These are phyloP conservation scores for Cyanistes caeruleus DNA, from an alignment of 2,113 vertebrate genomes.

Conservation along the genomic window DNA sequence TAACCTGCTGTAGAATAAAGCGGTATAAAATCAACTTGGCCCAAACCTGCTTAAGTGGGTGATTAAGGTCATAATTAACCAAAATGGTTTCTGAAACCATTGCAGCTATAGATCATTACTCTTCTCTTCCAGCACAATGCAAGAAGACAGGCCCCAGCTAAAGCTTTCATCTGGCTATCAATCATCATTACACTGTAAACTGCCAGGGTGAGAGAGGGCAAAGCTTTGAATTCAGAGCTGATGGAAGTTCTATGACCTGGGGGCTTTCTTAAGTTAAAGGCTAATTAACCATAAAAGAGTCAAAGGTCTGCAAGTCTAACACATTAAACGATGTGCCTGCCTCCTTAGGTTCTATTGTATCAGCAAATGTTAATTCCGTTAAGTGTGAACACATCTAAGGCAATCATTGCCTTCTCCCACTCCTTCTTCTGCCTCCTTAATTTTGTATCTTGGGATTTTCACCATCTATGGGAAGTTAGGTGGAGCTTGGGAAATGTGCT, in stretches of 20 bases:
- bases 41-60: constrained; percentile 45
- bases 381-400: not conserved
- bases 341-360: constrained; percentile 47
- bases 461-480: not conserved
- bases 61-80: constrained; percentile 51
- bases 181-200: constrained; percentile 69
- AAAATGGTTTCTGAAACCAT: constrained; percentile 33
- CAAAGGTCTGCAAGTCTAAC: constrained; percentile 63
- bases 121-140: constrained; percentile 42
- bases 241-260: constrained; percentile 65
- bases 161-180: constrained; percentile 67
- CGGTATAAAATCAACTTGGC: constrained; percentile 56
- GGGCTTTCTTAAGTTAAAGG: constrained; percentile 56
- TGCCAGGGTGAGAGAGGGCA: constrained; percentile 66
- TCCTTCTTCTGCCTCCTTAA: not conserved
- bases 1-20: constrained; percentile 48
- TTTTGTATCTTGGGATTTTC: constrained; percentile 14
- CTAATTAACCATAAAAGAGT: constrained; percentile 72
- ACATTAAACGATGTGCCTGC: constrained; percentile 8
- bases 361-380: constrained; percentile 5
- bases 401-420: not conserved
- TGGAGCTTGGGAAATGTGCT: not conserved
- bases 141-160: constrained; percentile 30
- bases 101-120: constrained; percentile 44
- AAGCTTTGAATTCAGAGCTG: constrained; percentile 66